Percentiles rank a stretch among this genome's conserved stretches.
Conservation (phyloP, 2,797 vertebrate species). For the Darevskia mixta region DNA sequence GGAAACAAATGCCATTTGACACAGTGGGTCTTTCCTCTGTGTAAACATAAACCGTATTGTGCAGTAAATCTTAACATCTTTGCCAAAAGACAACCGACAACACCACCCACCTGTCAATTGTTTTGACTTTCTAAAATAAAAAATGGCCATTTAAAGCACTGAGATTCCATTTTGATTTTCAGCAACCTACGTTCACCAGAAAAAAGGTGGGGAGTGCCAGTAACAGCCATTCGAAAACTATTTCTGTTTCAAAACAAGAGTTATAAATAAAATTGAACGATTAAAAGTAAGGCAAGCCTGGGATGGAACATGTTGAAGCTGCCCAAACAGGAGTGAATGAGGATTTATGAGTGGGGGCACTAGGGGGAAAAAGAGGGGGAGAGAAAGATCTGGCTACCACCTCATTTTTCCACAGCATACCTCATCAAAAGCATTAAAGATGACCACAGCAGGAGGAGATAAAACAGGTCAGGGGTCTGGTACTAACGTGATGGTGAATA, state of each 20-base stretch:
- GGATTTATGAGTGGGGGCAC: background rate
- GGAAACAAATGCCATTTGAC: background rate
- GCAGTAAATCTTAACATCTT: background rate
- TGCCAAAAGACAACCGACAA: background rate
- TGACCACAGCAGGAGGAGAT: background rate
- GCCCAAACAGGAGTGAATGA: background rate
- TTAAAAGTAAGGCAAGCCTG: background rate
- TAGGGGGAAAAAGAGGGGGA: too few relatives aligned
- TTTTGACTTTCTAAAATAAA: background rate
- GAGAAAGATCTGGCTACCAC: background rate
- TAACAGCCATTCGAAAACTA: background rate
- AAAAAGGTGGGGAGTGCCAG: background rate
- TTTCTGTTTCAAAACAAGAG: constrained; percentile 13
- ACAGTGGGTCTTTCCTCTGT: background rate
- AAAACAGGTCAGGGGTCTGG: background rate
- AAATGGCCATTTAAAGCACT: background rate
- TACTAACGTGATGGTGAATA: background rate
- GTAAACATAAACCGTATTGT: background rate
- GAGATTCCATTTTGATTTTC: background rate
- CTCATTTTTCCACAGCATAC: background rate
- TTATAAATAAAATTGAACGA: constrained; percentile 7
- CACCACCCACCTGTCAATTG: background rate
- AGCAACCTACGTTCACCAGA: background rate
- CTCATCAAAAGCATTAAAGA: background rate
- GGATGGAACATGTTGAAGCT: background rate